A percentile compares a stretch with the other conserved stretches of the same genome.
Evolutionary conservation across 2,888 invertebrate genomes (phyloP).

Genomic region (Oscheius sp.): DNA sequence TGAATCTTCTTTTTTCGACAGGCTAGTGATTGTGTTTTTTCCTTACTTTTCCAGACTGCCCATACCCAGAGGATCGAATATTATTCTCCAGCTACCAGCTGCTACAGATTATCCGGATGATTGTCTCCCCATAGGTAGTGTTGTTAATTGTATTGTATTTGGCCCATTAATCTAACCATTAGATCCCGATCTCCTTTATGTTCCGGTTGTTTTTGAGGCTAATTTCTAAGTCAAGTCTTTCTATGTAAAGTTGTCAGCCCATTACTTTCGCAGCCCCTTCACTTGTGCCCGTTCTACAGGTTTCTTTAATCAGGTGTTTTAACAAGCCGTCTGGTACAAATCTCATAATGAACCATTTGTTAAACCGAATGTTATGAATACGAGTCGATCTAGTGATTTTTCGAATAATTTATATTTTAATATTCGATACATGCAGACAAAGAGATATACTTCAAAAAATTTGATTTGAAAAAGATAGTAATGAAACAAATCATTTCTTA

Average conservation of each 20-base stretch:
- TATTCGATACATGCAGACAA: too few relatives aligned
- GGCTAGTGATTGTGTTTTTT: background rate
- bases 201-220: background rate
- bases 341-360: background rate
- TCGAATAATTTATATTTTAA: too few relatives aligned
- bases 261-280: background rate
- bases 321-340: background rate
- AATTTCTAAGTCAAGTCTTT: background rate
- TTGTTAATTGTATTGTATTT: conserved; percentile 5
- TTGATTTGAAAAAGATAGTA: too few relatives aligned
- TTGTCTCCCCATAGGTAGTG: background rate
- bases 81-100: background rate
- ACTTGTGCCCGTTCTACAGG: background rate
- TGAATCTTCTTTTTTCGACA: background rate
- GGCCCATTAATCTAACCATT: background rate
- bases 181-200: background rate
- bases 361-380: too few relatives aligned
- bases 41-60: background rate
- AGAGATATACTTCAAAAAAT: too few relatives aligned
- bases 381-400: too few relatives aligned
- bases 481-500: too few relatives aligned
- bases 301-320: background rate
- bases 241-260: background rate
- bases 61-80: background rate
- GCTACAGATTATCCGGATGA: background rate